Percentiles rank a stretch among this genome's conserved stretches.
phyloP scores from a whole-genome alignment of 2,113 vertebrate species.

The Cranoglanis bouderius region DNA sequence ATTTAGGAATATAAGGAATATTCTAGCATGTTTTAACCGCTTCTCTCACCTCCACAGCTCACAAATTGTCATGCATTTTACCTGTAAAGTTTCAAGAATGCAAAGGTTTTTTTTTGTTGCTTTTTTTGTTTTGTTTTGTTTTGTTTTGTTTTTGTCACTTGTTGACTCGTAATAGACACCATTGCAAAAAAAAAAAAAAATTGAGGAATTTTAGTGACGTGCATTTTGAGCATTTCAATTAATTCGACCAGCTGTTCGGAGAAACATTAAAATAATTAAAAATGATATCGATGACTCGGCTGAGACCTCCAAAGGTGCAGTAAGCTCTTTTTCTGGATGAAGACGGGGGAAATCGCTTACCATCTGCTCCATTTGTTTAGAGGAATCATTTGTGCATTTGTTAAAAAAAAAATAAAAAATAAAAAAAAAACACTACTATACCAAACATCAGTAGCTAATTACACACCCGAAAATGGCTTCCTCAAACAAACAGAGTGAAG shows the following conservation, averaged over 20 bases:
- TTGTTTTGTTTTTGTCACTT: neutral
- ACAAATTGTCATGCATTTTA: neutral
- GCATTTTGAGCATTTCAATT: neutral
- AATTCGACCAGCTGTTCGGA: constrained; percentile 22
- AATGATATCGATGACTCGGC: constrained; percentile 9
- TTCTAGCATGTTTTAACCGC: neutral
- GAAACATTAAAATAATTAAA: constrained; percentile 29
- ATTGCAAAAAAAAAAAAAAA: too few relatives aligned
- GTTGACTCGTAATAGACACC: neutral
- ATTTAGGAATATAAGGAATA: neutral
- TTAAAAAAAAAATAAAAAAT: neutral
- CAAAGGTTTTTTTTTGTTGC: neutral
- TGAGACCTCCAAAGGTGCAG: constrained; percentile 16
- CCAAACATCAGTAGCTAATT: constrained; percentile 8
- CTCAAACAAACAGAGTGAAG: neutral
- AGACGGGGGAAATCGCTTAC: constrained; percentile 7
- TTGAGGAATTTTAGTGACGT: neutral
- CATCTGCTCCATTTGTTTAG: constrained; percentile 14
- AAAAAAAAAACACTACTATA: neutral
- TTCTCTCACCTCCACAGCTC: neutral
- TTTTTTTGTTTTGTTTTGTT: neutral
- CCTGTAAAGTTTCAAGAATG: neutral
- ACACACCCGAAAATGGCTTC: neutral
- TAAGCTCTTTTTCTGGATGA: neutral
- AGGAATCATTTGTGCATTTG: neutral